phyloP scores from a whole-genome alignment of 2,113 vertebrate species.

The Indicator maculatus region DNA sequence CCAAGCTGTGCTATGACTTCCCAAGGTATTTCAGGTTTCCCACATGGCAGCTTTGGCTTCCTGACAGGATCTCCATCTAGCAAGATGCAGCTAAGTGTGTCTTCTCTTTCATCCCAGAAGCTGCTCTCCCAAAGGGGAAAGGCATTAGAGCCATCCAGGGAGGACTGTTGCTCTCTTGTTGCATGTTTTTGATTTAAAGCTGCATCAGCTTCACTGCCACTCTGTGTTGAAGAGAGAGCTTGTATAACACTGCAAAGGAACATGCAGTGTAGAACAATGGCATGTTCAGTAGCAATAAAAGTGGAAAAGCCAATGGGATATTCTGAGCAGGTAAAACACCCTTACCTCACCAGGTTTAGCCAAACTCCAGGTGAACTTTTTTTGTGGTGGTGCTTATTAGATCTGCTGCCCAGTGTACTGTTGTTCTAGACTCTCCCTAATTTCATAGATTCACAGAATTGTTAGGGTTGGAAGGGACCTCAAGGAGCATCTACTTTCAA shows the following conservation, averaged over 20 bases:
- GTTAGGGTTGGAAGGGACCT: too few relatives aligned
- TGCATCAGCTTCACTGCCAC: not conserved
- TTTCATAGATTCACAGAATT: not conserved
- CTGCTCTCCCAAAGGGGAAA: not conserved
- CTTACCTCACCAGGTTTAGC: not conserved
- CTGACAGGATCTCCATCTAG: not conserved
- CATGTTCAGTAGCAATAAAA: slow-evolving; percentile 17
- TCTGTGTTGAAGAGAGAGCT: not conserved
- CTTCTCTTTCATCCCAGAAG: not conserved
- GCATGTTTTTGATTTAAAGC: not conserved
- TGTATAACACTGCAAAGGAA: not conserved
- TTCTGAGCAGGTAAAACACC: slow-evolving; percentile 50
- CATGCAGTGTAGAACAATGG: not conserved
- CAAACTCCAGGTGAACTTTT: slow-evolving; percentile 4
- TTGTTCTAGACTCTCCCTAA: not conserved
- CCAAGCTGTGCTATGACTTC: not conserved
- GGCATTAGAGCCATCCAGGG: not conserved
- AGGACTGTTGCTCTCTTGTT: not conserved
- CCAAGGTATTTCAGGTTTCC: not conserved
- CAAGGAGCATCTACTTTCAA: too few relatives aligned
- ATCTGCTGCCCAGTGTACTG: not conserved
- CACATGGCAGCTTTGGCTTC: not conserved
- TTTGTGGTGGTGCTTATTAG: not conserved
- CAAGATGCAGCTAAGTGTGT: not conserved
- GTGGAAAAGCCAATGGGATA: not conserved